A percentile compares a stretch with the other conserved stretches of the same genome.
These are phyloP conservation scores for Chaenocephalus aceratus DNA, from an alignment of 2,113 vertebrate genomes.

Conservation along the genomic window DNA sequence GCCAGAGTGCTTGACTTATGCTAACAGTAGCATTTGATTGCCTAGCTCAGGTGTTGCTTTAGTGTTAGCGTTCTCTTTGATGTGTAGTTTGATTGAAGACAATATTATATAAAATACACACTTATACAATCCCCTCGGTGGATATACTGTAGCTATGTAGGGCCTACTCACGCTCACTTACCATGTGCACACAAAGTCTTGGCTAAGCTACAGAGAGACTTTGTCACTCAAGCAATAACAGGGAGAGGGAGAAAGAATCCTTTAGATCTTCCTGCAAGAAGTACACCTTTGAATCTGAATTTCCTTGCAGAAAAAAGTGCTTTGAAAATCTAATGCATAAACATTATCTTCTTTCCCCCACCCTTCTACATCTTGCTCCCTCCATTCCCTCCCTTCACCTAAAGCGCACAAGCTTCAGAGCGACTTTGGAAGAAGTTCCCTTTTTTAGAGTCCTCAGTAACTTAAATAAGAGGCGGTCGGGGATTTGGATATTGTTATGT, in stretches of 20 bases:
- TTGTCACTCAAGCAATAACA: constrained; percentile 87
- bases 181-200: constrained; percentile 80
- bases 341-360: constrained; percentile 81
- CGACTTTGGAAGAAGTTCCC: constrained; percentile 86
- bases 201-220: constrained; percentile 84
- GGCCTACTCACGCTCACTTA: constrained; percentile 68
- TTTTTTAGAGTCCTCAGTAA: constrained; percentile 85
- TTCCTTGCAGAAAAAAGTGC: constrained; percentile 85
- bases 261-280: constrained; percentile 86
- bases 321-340: constrained; percentile 90
- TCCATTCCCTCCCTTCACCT: constrained; percentile 82
- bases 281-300: constrained; percentile 88
- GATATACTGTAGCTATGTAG: constrained; percentile 70
- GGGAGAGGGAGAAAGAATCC: constrained; percentile 81
- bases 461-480: constrained; percentile 86
- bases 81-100: constrained; percentile 71
- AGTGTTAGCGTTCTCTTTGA: constrained; percentile 64
- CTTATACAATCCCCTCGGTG: constrained; percentile 53
- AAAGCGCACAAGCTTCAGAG: constrained; percentile 84
- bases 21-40: constrained; percentile 58
- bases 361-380: constrained; percentile 69
- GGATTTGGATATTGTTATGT: constrained; percentile 88
- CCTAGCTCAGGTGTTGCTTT: constrained; percentile 50
- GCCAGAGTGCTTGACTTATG: constrained; percentile 43
- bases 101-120: constrained; percentile 74